phyloP scores from a whole-genome alignment of 1,140 invertebrate genomes.

The Nasonia vitripennis region DNA sequence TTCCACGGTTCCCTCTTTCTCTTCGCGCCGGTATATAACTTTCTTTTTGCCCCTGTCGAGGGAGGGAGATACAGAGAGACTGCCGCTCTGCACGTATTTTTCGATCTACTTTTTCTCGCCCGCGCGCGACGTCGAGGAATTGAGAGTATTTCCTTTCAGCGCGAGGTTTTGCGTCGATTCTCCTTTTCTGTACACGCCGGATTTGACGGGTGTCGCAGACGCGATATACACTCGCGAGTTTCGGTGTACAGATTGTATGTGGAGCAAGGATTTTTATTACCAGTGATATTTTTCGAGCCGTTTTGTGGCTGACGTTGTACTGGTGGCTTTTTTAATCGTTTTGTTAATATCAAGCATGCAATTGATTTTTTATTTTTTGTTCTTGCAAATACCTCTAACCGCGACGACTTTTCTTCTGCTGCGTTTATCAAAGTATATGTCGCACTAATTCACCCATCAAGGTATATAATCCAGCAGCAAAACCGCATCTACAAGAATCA shows the following conservation, averaged over 20 bases:
- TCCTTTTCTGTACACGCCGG: neutral
- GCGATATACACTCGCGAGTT: neutral
- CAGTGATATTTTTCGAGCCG: neutral
- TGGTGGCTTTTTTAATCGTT: neutral
- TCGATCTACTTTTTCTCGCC: conserved; percentile 9
- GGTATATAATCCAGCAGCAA: no score
- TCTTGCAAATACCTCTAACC: no score
- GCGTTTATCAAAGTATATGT: no score
- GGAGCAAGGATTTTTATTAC: neutral
- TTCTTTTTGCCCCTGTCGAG: neutral
- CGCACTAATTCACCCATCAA: no score
- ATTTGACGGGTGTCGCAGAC: neutral
- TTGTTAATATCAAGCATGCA: neutral
- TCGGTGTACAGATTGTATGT: neutral
- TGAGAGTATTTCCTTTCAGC: conserved; percentile 3
- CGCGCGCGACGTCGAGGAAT: neutral
- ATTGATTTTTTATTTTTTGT: no score
- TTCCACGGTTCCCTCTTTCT: neutral
- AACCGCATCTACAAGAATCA: no score
- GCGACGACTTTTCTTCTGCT: no score
- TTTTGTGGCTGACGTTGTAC: neutral
- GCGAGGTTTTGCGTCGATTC: neutral
- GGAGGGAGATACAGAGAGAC: neutral
- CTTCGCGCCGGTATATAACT: neutral
- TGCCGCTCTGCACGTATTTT: neutral